Base-by-base conservation (phyloP, 2,888 invertebrate genomes). In the Chrysopilus asiliformis region DNA sequence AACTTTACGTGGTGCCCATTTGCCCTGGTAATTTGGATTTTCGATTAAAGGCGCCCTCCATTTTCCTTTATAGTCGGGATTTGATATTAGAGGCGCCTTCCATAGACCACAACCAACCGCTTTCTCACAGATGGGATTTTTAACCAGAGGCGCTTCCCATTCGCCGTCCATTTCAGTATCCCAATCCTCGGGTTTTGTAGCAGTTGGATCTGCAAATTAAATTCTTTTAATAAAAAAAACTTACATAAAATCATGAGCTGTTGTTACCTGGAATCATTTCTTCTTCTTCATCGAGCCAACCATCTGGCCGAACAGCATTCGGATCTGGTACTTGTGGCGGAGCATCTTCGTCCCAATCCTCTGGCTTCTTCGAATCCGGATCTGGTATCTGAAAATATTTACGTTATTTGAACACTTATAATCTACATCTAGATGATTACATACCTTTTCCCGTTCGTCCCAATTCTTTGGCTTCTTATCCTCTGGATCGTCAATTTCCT, bases 141-240 rank as follows among this genome's bases (percentile, higher is more conserved):
- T 80, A 19, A 95, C 75, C 37, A 87, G 68, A 0, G 95, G 90
- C 4, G 97, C 79, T 62, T 97, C 97, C 97, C 97, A 99, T 55
- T 85, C 84, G 2, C 98, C 98, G 65, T 98, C 98, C 82, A 97
- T 97, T 46, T 95, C 94, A 13, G 81, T 76, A 61, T 98, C 97
- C 94, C 97, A 98, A 63, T 98, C 97, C 0, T 72, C 75, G 0
- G 97, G 97, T 62, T 87, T 90, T 36, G 68, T 66, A 0, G 94
- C 87, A 31, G 74, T 74, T 0, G 87, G 80, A 66, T 98, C 95
- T 51, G 10, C 15, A 26, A 16, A 24, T 19, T 8, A 14, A 25
- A 22, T 28, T 34, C 14, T 19, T 20, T 13, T 22, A 30, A 30
- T 10, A 26, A 37, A 22, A 20, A 14, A 20, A 30, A 16, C 20